A percentile compares a stretch with the other conserved stretches of the same genome.
These are phyloP conservation scores for Luperina testacea DNA, from an alignment of 2,888 invertebrate species.

Conservation along the genomic window DNA sequence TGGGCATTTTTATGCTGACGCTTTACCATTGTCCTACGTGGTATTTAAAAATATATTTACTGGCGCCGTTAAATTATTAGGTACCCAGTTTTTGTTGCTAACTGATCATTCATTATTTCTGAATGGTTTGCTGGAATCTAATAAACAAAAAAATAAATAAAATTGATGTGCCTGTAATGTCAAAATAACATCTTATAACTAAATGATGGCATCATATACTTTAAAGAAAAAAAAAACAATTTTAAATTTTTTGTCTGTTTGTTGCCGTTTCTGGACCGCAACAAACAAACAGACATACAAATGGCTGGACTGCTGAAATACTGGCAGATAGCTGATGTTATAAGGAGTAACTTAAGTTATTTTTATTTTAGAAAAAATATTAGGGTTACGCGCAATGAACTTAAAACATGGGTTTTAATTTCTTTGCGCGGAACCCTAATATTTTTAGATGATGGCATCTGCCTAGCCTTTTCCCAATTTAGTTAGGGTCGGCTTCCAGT, in stretches of 20 bases:
- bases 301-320: neutral
- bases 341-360: neutral
- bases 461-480: too few relatives aligned
- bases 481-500: too few relatives aligned
- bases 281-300: too few relatives aligned
- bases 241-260: neutral
- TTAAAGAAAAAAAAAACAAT: too few relatives aligned
- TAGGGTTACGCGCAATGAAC: too few relatives aligned
- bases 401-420: too few relatives aligned
- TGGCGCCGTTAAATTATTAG: slow-evolving; percentile 32
- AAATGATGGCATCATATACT: too few relatives aligned
- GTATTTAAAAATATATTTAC: slow-evolving; percentile 44
- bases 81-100: slow-evolving; percentile 20
- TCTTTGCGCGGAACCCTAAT: too few relatives aligned
- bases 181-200: neutral
- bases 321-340: neutral
- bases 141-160: neutral
- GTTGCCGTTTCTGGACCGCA: too few relatives aligned
- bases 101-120: slow-evolving; percentile 44
- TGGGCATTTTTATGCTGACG: slow-evolving; percentile 49
- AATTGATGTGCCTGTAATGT: neutral
- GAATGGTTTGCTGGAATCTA: slow-evolving; percentile 18
- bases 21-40: slow-evolving; percentile 46
- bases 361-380: too few relatives aligned
- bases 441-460: too few relatives aligned